phyloP scores from a whole-genome alignment of 2,797 vertebrate genomes.

The Cyprinella venusta region DNA sequence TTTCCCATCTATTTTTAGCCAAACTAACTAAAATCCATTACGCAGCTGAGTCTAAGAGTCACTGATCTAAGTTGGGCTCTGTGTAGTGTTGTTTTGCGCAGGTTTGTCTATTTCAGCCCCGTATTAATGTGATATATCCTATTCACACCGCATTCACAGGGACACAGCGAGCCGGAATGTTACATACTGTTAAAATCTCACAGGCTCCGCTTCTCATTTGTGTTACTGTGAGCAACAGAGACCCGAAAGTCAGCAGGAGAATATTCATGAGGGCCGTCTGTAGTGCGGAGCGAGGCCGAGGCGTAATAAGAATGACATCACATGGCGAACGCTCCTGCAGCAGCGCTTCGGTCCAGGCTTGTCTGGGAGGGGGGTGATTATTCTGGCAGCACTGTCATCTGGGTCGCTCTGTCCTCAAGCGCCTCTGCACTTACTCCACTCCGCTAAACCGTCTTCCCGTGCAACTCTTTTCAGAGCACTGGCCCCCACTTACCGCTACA shows the following conservation, averaged over 20 bases:
- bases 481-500: slow-evolving; percentile 34
- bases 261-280: slow-evolving; percentile 64
- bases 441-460: slow-evolving; percentile 1
- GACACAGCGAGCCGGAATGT: slow-evolving; percentile 48
- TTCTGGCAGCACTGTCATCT: slow-evolving; percentile 52
- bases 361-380: slow-evolving; percentile 30
- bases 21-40: neutral
- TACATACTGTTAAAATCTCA: slow-evolving; percentile 51
- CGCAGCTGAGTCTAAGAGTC: neutral
- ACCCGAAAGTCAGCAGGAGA: slow-evolving; percentile 48
- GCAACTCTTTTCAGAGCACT: slow-evolving; percentile 12
- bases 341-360: neutral
- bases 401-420: slow-evolving; percentile 49
- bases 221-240: slow-evolving; percentile 22
- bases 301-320: slow-evolving; percentile 47
- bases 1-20: neutral
- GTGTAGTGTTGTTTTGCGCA: slow-evolving; percentile 7
- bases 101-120: slow-evolving; percentile 28
- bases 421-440: slow-evolving; percentile 36
- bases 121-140: slow-evolving; percentile 23
- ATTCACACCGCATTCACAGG: slow-evolving; percentile 41
- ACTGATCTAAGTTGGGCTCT: neutral
- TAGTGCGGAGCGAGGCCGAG: slow-evolving; percentile 31
- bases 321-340: neutral
- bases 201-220: slow-evolving; percentile 45